Evolutionary conservation across 92 coral and sea anemone genomes (phyloP), one percentile per base, ranked within the genome.

Genomic region (Ricordea florida): DNA sequence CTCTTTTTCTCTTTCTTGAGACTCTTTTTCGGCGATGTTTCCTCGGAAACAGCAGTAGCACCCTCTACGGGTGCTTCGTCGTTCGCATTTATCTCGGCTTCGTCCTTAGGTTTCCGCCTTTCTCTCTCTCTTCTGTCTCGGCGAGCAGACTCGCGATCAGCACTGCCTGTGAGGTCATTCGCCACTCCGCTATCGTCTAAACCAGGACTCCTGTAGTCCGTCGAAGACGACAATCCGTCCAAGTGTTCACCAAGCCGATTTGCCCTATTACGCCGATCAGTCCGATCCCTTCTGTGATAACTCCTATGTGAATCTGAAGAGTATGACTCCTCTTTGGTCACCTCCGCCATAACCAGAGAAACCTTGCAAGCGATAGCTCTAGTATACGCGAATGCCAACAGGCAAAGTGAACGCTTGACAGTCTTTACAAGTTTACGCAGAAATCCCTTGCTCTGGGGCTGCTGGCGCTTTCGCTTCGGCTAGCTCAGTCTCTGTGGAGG

Each of bases 1-100:
- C 93, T 81, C 57, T 77, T 79, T 73, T 90, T 85, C 55, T 92
- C 99, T 57, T 92, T 96, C 78, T 96, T 96, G 79, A 92, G 78
- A 65, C 87, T 84, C 62, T 86, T 79, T 78, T 83, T 88, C 28
- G 91, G 84, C 47, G 99, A 87, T 10, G 92, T 79, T 40, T 93
- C 97, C 38, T 74, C 96, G 27, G 85, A 62, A 22, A 85, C 90
- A 10, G 76, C 76, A 25, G 93, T 78, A 10, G 94, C 97, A 65
- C 90, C 88, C 36, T 78, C 89, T 40, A 74, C 64, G 51, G 90
- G 51, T 2, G 89, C 76, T 52, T 92, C 93, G 27, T 92, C 99
- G 8, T 85, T 59, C 38, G 88, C 79, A 36, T 92, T 84, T 9
- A 68, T 50, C 50, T 91, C 93, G 41, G 78, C 74, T 48, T 91